A percentile compares a stretch with the other conserved stretches of the same genome.
Conservation (phyloP, 2,113 vertebrate genomes). For the Anhinga anhinga region DNA sequence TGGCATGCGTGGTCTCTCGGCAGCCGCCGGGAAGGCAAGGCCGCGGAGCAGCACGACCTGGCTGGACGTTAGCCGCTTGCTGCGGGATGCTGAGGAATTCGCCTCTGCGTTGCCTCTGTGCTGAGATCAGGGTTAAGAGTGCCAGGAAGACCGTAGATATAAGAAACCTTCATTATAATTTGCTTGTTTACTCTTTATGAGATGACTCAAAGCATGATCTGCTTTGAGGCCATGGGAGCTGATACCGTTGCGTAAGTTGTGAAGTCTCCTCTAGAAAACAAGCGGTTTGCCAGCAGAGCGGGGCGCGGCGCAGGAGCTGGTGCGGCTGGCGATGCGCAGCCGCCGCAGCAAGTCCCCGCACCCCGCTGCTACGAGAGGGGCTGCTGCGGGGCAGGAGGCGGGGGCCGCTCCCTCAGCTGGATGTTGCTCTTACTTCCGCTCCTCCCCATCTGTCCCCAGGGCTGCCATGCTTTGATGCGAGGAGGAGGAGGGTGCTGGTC, state of each 20-base stretch:
- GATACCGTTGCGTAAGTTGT: neutral
- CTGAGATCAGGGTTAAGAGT: neutral
- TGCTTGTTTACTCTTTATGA: neutral
- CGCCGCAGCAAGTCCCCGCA: fast-evolving
- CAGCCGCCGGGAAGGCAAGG: fast-evolving
- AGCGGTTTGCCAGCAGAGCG: neutral
- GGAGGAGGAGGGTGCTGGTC: neutral
- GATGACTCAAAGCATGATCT: neutral
- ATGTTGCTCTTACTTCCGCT: neutral
- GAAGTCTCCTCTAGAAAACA: neutral
- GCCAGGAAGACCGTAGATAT: neutral
- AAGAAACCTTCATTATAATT: neutral
- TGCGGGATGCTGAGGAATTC: neutral
- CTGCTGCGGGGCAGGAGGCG: fast-evolving
- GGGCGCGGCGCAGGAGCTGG: fast-evolving
- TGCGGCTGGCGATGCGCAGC: fast-evolving
- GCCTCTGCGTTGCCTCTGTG: neutral
- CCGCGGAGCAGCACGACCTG: fast-evolving
- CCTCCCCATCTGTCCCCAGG: fast-evolving
- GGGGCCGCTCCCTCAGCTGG: neutral
- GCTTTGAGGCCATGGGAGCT: neutral
- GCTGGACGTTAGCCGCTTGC: neutral
- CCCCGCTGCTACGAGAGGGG: fast-evolving
- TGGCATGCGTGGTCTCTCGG: fast-evolving
- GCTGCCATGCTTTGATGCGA: fast-evolving